Conservation (phyloP, 2,113 vertebrate genomes). For the Puffinus mauretanicus region DNA sequence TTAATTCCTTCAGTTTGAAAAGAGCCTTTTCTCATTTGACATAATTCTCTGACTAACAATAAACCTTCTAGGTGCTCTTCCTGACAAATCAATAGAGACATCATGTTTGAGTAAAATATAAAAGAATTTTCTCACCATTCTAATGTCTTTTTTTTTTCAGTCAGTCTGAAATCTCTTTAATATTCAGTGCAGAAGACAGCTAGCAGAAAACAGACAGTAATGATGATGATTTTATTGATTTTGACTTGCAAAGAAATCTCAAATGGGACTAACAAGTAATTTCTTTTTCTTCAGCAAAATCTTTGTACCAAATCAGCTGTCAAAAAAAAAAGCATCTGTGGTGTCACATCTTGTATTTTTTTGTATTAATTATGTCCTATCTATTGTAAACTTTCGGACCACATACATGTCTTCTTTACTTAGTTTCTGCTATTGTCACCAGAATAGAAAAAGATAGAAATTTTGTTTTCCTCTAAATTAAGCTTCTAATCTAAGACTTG, state of each 20-base stretch:
- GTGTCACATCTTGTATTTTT: not conserved
- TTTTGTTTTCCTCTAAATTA: not conserved
- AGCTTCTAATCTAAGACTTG: not conserved
- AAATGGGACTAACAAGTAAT: not conserved
- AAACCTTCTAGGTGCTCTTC: not conserved
- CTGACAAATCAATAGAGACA: slow-evolving; percentile 31
- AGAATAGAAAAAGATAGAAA: not conserved
- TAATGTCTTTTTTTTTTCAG: not conserved
- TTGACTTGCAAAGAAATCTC: slow-evolving; percentile 42
- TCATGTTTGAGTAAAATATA: slow-evolving; percentile 23
- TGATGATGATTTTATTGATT: slow-evolving; percentile 50
- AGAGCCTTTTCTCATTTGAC: not conserved
- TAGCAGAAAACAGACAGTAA: slow-evolving; percentile 30
- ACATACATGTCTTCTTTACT: not conserved
- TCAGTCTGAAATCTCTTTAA: slow-evolving; percentile 15
- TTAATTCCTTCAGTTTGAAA: slow-evolving; percentile 38
- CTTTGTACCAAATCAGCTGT: not conserved
- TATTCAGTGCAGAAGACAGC: slow-evolving; percentile 17
- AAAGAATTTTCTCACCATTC: slow-evolving; percentile 9
- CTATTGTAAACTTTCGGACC: not conserved
- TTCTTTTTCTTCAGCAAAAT: slow-evolving; percentile 24
- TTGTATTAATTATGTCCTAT: not conserved
- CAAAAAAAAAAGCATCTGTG: not conserved
- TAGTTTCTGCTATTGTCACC: not conserved
- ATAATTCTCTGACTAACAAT: slow-evolving; percentile 14